Evolutionary conservation across 2,888 invertebrate genomes (phyloP).

Genomic region (Calliscelio sp.): DNA sequence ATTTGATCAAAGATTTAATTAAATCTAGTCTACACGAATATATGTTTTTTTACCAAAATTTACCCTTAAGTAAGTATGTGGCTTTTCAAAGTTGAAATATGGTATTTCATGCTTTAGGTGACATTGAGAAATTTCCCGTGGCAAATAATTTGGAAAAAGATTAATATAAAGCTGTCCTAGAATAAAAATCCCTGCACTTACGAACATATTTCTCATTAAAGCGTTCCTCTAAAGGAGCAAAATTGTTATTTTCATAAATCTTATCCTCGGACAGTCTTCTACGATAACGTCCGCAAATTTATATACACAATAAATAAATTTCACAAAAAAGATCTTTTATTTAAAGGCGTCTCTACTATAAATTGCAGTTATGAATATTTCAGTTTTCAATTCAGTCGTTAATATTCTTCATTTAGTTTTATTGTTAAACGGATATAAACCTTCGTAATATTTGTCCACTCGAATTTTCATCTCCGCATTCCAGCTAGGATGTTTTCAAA

Average conservation of each 20-base stretch:
- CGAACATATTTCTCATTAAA: constrained; percentile 37
- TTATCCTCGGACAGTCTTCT: no score
- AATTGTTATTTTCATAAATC: background rate
- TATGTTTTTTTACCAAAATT: background rate
- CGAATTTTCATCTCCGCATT: background rate
- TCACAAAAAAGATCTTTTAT: no score
- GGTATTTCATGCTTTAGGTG: constrained; percentile 22
- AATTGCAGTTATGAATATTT: constrained; percentile 43
- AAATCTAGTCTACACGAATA: no score
- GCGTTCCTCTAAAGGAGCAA: constrained; percentile 6
- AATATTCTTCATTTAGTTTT: constrained; percentile 40
- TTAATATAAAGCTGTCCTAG: constrained; percentile 27
- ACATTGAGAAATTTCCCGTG: constrained; percentile 47
- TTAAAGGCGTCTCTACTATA: no score
- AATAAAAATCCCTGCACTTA: constrained; percentile 26
- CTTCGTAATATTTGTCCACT: constrained; percentile 34
- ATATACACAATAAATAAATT: no score
- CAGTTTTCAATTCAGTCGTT: constrained; percentile 31
- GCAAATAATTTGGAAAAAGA: constrained; percentile 47
- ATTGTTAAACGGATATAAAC: constrained; percentile 39
- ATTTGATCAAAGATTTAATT: no score
- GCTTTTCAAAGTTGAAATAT: constrained; percentile 43
- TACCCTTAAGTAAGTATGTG: constrained; percentile 14
- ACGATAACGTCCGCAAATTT: no score
- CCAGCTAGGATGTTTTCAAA: constrained; percentile 17